Evolutionary conservation across 2,797 vertebrate species (phyloP).

Genomic region (Epinephelus coioides): DNA sequence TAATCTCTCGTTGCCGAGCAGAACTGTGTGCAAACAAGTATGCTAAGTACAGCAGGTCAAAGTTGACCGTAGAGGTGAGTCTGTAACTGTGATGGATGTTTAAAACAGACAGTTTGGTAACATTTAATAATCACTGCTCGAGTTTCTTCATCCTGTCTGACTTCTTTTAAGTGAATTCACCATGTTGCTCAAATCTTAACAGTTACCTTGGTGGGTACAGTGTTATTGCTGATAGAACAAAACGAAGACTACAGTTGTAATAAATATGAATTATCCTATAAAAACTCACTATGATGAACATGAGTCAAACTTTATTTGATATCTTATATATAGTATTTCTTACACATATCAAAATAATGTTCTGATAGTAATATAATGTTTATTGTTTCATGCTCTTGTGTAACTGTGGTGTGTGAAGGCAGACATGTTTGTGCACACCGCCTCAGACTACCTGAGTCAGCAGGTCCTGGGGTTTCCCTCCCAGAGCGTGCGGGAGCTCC

Average conservation of each 20-base stretch:
- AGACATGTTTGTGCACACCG: background rate
- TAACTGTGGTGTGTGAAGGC: background rate
- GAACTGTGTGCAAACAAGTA: background rate
- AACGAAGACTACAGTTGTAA: background rate
- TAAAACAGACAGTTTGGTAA: background rate
- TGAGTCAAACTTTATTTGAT: background rate
- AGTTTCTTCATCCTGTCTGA: background rate
- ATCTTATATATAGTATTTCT: background rate
- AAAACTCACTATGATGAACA: background rate
- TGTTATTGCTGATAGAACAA: background rate
- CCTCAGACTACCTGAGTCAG: slow-evolving; percentile 89
- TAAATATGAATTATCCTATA: background rate
- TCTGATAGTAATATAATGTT: no score
- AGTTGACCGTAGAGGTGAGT: background rate
- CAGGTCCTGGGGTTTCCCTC: slow-evolving; percentile 93
- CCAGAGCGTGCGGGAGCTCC: slow-evolving; percentile 96
- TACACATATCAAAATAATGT: background rate
- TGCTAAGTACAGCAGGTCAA: background rate
- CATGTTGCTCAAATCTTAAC: slow-evolving; percentile 6
- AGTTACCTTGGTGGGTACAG: background rate
- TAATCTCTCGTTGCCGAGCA: background rate
- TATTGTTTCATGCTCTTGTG: background rate
- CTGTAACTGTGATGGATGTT: background rate
- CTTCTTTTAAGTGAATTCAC: background rate
- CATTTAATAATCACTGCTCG: background rate